A percentile compares a stretch with the other conserved stretches of the same genome.
These are phyloP conservation scores for Diabrotica balteata DNA, from an alignment of 2,888 invertebrate genomes.

Conservation along the genomic window DNA sequence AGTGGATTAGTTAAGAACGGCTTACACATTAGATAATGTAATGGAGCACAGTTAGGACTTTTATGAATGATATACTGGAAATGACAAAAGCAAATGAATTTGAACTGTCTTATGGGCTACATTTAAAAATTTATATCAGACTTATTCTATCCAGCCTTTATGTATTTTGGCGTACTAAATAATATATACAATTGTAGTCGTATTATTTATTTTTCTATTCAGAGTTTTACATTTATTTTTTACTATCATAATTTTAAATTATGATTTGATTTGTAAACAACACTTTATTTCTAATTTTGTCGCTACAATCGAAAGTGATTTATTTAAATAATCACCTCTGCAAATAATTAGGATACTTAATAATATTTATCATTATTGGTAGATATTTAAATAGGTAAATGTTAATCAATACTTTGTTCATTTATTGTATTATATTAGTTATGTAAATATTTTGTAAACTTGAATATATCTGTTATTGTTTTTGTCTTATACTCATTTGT, in stretches of 20 bases:
- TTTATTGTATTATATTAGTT: conserved; percentile 34
- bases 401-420: conserved; percentile 26
- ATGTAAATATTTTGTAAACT: conserved; percentile 39
- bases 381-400: conserved; percentile 28
- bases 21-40: no score
- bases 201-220: background rate
- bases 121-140: background rate
- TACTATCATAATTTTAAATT: background rate
- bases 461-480: conserved; percentile 39
- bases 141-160: background rate
- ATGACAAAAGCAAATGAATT: no score
- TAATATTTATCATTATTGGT: conserved; percentile 23
- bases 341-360: conserved; percentile 29
- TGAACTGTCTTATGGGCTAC: conserved; percentile 9
- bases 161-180: no score
- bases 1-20: no score
- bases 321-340: conserved; percentile 17
- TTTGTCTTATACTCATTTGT: conserved; percentile 37
- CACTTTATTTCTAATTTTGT: conserved; percentile 4
- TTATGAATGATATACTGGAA: no score
- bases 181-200: no score
- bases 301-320: conserved; percentile 19
- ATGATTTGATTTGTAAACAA: background rate
- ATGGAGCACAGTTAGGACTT: no score
- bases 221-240: conserved; percentile 4